A percentile compares a stretch with the other conserved stretches of the same genome.
phyloP scores from a whole-genome alignment of 2,888 invertebrate genomes.

The Chrysolina americana region DNA sequence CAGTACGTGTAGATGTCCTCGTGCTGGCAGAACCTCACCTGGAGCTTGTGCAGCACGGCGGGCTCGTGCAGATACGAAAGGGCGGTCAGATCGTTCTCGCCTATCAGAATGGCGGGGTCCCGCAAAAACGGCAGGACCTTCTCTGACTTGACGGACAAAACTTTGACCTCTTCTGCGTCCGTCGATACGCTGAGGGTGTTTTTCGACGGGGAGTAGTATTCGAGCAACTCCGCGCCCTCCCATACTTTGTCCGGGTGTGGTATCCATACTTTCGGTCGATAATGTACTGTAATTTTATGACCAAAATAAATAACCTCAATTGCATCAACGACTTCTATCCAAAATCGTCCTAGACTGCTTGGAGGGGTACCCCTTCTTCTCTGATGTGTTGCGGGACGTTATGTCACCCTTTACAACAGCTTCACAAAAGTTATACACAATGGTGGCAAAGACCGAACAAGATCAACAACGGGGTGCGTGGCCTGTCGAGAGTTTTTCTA shows the following conservation, averaged over 20 bases:
- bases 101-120: constrained; percentile 96
- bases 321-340: too few species aligned
- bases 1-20: constrained; percentile 98
- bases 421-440: too few species aligned
- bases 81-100: constrained; percentile 97
- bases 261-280: constrained; percentile 95
- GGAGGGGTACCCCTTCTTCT: too few species aligned
- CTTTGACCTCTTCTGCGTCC: constrained; percentile 74
- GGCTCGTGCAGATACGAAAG: constrained; percentile 98
- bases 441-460: too few species aligned
- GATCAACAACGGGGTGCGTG: too few species aligned
- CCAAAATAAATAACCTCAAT: too few species aligned
- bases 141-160: constrained; percentile 78
- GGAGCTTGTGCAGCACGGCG: constrained; percentile 93
- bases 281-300: too few species aligned
- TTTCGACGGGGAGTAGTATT: constrained; percentile 81
- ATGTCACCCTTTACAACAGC: too few species aligned
- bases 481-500: too few species aligned
- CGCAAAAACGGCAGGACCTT: constrained; percentile 89
- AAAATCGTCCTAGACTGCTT: too few species aligned
- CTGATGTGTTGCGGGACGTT: too few species aligned
- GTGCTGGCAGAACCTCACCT: constrained; percentile 92
- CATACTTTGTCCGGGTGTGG: constrained; percentile 89
- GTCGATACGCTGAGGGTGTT: constrained; percentile 78
- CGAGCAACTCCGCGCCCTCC: constrained; percentile 87